Base-by-base conservation (phyloP, 1,140 invertebrate genomes). In the Vollenhovia emeryi region DNA sequence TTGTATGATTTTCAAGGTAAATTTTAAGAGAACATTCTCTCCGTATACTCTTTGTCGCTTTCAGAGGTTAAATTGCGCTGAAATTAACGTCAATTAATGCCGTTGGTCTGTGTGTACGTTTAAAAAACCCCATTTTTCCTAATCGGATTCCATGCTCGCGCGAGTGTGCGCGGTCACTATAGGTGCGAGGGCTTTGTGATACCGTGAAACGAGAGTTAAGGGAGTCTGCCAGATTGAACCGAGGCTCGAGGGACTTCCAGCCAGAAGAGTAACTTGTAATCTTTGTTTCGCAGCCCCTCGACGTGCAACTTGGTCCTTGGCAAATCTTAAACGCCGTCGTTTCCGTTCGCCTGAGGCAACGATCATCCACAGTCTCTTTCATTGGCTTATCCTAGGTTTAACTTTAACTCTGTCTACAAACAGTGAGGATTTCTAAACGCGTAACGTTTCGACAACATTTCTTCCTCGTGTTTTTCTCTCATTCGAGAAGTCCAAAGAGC, bases 251-350 rank as follows among this genome's bases (percentile, higher is more conserved):
- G 36, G 55, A 60, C 33, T 21, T 74, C 30, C 71, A 74, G n/a
- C 71, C 60, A 60, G 24, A 43, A 60, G 33, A 75, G 24, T 59
- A 60, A 76, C 36, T 27, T 60, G 24, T 76, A 76, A 76, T 76
- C 52, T 60, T 76, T 76, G 55, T 76, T 76, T 76, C 55, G 15
- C 15, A 60, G 55, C 9, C 36, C 36, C 55, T 82, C 27, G 8
- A 21, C 21, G 60, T 45, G 50, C 33, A 52, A 52, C 50, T 64
- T 71, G 11, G 66, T 82, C 66, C 78, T 82, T 82, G 64, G 48
- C 24, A 30, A 57, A 71, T 82, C 40, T 57, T 52, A 43, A 73
- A 73, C 33, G 43, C 18, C 18, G 52, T 9, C 7, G 48, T 73
- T 68, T 79, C 24, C 36, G 66, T 82, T 73, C 18, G 52, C 66